These are phyloP conservation scores for Geotrypetes seraphini DNA, from an alignment of 2,797 vertebrate genomes.

Conservation along the genomic window DNA sequence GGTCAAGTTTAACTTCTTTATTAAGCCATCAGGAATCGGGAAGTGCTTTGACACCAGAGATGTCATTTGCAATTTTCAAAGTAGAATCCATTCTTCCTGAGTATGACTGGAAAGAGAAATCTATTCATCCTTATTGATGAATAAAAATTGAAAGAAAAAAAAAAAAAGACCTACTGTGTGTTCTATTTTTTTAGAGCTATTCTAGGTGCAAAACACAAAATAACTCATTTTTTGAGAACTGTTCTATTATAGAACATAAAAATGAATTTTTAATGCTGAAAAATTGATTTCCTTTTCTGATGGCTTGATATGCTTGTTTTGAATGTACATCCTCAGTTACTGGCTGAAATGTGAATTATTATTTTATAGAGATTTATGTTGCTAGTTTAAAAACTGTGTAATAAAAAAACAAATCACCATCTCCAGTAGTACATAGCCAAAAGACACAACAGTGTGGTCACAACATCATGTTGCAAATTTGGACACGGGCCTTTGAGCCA, in stretches of 20 bases:
- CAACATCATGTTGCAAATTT: conserved; percentile 15
- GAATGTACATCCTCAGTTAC: conserved; percentile 17
- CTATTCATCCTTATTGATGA: conserved; percentile 14
- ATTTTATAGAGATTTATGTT: not conserved
- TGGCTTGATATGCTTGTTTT: conserved; percentile 7
- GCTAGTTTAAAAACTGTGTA: conserved; percentile 16
- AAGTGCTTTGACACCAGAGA: too few relatives aligned
- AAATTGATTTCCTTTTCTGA: conserved; percentile 27
- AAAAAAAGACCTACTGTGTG: conserved; percentile 9
- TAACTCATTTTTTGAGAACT: conserved; percentile 12
- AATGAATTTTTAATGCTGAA: conserved; percentile 16
- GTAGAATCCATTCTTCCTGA: not conserved
- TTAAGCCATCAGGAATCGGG: too few relatives aligned
- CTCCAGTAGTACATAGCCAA: conserved; percentile 4
- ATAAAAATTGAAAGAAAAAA: conserved; percentile 13
- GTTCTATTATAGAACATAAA: conserved; percentile 10
- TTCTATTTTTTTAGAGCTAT: conserved; percentile 7
- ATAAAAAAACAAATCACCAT: too few relatives aligned
- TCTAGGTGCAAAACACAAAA: not conserved
- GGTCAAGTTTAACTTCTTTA: too few relatives aligned
- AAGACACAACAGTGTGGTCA: conserved; percentile 5
- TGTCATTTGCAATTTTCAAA: not conserved
- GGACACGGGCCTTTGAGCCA: conserved; percentile 42
- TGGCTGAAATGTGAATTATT: not conserved
- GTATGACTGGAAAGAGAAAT: conserved; percentile 1